These are phyloP conservation scores for Saccostrea glomerata DNA, from an alignment of 1,140 invertebrate genomes.

Conservation along the genomic window DNA sequence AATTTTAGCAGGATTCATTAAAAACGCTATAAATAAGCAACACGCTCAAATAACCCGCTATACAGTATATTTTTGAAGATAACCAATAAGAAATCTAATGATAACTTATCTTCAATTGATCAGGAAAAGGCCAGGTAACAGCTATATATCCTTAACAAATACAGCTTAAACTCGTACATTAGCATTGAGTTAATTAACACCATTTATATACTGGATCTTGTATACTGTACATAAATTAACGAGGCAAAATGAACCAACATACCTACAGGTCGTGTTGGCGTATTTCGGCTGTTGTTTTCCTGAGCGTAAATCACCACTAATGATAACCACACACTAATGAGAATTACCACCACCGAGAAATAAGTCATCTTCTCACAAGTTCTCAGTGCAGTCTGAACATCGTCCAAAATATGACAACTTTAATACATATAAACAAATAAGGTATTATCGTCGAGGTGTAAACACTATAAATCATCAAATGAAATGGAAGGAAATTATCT, in stretches of 20 bases:
- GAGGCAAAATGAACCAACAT: not conserved
- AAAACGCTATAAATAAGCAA: too few relatives aligned
- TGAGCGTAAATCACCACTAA: not conserved
- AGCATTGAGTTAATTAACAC: too few relatives aligned
- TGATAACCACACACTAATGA: not conserved
- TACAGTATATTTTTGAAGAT: too few relatives aligned
- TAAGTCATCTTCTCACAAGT: not conserved
- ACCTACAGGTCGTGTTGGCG: not conserved
- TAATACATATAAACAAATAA: constrained; percentile 17
- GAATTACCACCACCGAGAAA: not conserved
- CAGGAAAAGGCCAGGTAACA: too few relatives aligned
- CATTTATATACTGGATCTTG: too few relatives aligned
- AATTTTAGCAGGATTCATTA: too few relatives aligned
- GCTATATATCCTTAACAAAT: too few relatives aligned
- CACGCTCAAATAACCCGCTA: too few relatives aligned
- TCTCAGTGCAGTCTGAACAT: not conserved
- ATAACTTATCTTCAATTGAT: too few relatives aligned
- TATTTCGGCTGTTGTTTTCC: not conserved
- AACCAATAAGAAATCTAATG: too few relatives aligned
- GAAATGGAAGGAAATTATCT: not conserved
- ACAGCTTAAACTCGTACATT: too few relatives aligned
- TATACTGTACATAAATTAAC: not conserved
- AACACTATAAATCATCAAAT: not conserved
- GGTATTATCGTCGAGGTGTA: not conserved
- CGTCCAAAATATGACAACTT: not conserved